These are phyloP conservation scores for Lonchura striata DNA, from an alignment of 2,113 vertebrate species.

Conservation along the genomic window DNA sequence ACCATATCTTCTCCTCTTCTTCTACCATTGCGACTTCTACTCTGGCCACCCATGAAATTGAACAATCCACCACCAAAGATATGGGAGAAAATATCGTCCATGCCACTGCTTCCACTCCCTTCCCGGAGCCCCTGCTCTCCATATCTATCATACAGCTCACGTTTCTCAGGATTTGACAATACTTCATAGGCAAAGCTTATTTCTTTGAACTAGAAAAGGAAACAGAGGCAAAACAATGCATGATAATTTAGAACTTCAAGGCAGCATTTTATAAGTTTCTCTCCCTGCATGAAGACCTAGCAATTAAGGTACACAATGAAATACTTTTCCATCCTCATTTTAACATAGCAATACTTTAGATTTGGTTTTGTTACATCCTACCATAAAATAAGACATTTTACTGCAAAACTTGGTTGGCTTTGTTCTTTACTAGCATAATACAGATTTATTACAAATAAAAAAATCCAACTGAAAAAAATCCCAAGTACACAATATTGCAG, in stretches of 20 bases:
- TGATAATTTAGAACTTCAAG: background rate
- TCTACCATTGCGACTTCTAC: constrained; percentile 90
- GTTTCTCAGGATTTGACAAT: constrained; percentile 94
- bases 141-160: constrained; percentile 94
- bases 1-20: constrained; percentile 98
- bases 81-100: constrained; percentile 99
- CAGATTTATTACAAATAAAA: background rate
- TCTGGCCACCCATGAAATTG: constrained; percentile 95
- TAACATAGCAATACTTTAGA: background rate
- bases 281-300: background rate
- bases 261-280: background rate
- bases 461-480: background rate
- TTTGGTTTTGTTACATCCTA: background rate
- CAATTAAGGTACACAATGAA: background rate
- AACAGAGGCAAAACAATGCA: background rate
- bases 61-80: constrained; percentile 98
- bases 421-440: background rate
- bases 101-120: constrained; percentile 91
- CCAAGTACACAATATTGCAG: fast-evolving
- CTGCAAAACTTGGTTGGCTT: background rate
- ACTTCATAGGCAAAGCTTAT: constrained; percentile 99
- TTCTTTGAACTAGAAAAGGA: constrained; percentile 90
- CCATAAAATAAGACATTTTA: background rate
- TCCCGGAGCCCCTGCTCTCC: constrained; percentile 96
- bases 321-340: background rate